These are phyloP conservation scores for Clivina fossor DNA, from an alignment of 2,888 invertebrate species.

Conservation along the genomic window DNA sequence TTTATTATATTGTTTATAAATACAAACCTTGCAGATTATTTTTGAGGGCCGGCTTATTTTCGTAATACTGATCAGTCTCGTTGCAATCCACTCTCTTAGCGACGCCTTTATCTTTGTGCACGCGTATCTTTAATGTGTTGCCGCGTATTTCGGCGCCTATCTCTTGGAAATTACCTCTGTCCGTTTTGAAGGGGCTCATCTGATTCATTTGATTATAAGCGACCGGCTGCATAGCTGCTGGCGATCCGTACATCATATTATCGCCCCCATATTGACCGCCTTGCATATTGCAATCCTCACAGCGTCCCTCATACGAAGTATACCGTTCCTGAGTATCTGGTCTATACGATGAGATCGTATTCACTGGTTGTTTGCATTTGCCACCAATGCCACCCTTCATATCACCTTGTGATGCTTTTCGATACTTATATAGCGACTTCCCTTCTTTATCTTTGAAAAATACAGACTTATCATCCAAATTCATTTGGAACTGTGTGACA, in stretches of 20 bases:
- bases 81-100: conserved; percentile 53
- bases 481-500: conserved; percentile 66
- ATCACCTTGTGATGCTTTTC: conserved; percentile 44
- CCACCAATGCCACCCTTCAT: background rate
- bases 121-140: conserved; percentile 65
- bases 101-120: conserved; percentile 60
- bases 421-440: conserved; percentile 51
- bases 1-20: too few relatives aligned
- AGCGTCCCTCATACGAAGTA: conserved; percentile 13
- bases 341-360: background rate
- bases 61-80: too few relatives aligned
- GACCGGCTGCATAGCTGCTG: background rate
- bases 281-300: conserved; percentile 21
- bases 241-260: background rate
- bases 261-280: background rate
- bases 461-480: conserved; percentile 52
- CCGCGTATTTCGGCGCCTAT: conserved; percentile 67
- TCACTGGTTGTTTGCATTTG: conserved; percentile 4
- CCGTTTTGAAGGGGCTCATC: too few relatives aligned
- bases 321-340: background rate
- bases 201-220: background rate
- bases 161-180: conserved; percentile 58
- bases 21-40: too few relatives aligned
- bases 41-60: too few relatives aligned
- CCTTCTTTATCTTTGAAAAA: conserved; percentile 54